phyloP scores from a whole-genome alignment of 2,888 invertebrate species.

The Cylindroiulus punctatus region DNA sequence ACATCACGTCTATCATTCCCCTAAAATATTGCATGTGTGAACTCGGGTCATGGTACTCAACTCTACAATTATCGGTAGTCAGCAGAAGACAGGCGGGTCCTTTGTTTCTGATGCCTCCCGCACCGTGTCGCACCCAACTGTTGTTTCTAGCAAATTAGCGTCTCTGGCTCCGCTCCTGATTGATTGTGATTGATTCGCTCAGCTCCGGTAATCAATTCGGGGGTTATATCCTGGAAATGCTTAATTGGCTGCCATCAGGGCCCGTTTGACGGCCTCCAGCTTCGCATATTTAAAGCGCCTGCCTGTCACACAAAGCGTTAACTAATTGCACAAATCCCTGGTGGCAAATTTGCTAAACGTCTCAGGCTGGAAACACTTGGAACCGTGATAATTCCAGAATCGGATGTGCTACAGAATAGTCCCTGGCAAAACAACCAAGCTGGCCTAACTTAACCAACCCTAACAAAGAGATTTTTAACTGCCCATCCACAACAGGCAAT shows the following conservation, averaged over 20 bases:
- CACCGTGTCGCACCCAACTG: not conserved
- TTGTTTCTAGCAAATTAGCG: slow-evolving; percentile 8
- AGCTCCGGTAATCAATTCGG: slow-evolving; percentile 21
- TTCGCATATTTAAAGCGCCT: slow-evolving; percentile 12
- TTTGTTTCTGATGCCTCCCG: not conserved
- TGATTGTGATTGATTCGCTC: slow-evolving; percentile 26
- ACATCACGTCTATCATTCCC: too few species aligned
- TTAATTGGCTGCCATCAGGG: slow-evolving; percentile 5
- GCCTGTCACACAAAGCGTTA: slow-evolving; percentile 12
- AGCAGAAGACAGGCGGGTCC: not conserved
- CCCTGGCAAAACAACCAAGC: too few species aligned
- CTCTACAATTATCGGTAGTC: too few species aligned
- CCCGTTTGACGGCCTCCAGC: not conserved
- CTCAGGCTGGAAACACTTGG: not conserved
- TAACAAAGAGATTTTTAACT: too few species aligned
- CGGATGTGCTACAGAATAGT: too few species aligned
- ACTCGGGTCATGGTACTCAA: too few species aligned
- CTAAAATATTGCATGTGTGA: too few species aligned
- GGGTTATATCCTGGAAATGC: not conserved
- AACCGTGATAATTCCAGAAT: too few species aligned
- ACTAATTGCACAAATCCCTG: slow-evolving; percentile 32
- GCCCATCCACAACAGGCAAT: too few species aligned
- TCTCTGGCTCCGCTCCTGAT: not conserved
- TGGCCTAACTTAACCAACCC: too few species aligned
- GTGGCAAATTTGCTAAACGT: slow-evolving; percentile 32